A percentile compares a stretch with the other conserved stretches of the same genome.
phyloP scores from a whole-genome alignment of 2,113 vertebrate genomes.

The Indicator maculatus region DNA sequence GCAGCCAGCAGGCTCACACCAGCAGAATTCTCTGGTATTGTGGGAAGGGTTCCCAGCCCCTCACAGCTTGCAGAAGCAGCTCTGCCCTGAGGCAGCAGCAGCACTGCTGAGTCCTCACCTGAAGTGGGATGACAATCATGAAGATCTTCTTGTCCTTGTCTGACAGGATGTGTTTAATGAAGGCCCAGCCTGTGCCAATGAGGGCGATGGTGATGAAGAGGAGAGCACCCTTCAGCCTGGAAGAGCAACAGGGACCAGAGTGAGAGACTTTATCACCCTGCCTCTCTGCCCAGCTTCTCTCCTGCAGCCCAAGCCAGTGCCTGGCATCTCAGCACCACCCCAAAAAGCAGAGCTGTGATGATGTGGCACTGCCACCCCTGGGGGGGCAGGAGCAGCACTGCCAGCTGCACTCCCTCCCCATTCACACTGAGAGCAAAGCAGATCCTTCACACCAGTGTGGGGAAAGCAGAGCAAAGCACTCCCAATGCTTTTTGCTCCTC shows the following conservation, averaged over 20 bases:
- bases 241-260: background rate
- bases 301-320: slow-evolving; percentile 18
- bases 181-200: slow-evolving; percentile 90
- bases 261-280: background rate
- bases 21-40: background rate
- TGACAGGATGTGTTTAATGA: slow-evolving; percentile 89
- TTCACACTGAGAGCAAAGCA: slow-evolving; percentile 38
- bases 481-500: background rate
- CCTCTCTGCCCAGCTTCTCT: slow-evolving; percentile 24
- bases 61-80: background rate
- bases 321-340: background rate
- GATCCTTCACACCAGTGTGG: slow-evolving; percentile 15
- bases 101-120: slow-evolving; percentile 72
- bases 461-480: slow-evolving; percentile 24
- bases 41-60: background rate
- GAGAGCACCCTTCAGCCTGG: slow-evolving; percentile 87
- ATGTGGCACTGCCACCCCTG: background rate
- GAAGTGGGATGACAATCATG: slow-evolving; percentile 90
- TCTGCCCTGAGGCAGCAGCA: background rate
- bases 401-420: slow-evolving; percentile 55
- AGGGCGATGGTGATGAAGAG: slow-evolving; percentile 89
- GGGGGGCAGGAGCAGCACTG: background rate
- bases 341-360: slow-evolving; percentile 4
- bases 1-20: background rate
- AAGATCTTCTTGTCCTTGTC: slow-evolving; percentile 92